These are phyloP conservation scores for Diogma glabrata DNA, from an alignment of 2,888 invertebrate genomes.

Conservation along the genomic window DNA sequence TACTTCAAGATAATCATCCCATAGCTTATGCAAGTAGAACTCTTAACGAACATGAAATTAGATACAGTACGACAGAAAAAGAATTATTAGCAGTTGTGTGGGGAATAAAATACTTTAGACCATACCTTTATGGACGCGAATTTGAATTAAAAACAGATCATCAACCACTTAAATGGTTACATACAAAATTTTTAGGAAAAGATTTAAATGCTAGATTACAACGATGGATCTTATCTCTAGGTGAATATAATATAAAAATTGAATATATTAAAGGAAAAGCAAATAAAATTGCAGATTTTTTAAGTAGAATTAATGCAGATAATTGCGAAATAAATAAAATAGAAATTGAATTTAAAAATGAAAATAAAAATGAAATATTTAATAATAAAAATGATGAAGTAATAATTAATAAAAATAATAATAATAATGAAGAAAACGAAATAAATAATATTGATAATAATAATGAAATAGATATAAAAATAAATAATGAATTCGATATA, in stretches of 20 bases:
- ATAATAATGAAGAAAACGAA: too few relatives aligned
- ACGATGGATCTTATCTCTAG: not conserved
- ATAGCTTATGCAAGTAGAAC: conserved; percentile 2
- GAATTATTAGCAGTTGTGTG: not conserved
- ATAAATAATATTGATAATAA: too few relatives aligned
- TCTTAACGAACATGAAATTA: not conserved
- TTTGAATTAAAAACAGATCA: not conserved
- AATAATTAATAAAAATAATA: too few relatives aligned
- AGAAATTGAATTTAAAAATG: too few relatives aligned
- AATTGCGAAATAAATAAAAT: not conserved
- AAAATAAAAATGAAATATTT: too few relatives aligned
- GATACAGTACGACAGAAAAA: not conserved
- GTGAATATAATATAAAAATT: not conserved
- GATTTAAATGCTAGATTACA: not conserved
- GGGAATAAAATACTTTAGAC: too few relatives aligned
- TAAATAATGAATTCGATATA: too few relatives aligned
- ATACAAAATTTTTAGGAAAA: too few relatives aligned
- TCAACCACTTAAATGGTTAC: too few relatives aligned
- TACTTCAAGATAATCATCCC: not conserved
- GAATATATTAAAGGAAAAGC: not conserved
- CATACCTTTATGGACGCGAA: not conserved
- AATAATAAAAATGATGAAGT: too few relatives aligned
- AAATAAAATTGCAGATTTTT: not conserved
- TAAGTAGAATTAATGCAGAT: not conserved
- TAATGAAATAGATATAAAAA: too few relatives aligned